Percentiles rank a stretch among this genome's conserved stretches.
Evolutionary conservation across 30 jellyfish, hydroid and myxozoan genomes (phyloP).

Genomic region (Phacellophora camtschatica): DNA sequence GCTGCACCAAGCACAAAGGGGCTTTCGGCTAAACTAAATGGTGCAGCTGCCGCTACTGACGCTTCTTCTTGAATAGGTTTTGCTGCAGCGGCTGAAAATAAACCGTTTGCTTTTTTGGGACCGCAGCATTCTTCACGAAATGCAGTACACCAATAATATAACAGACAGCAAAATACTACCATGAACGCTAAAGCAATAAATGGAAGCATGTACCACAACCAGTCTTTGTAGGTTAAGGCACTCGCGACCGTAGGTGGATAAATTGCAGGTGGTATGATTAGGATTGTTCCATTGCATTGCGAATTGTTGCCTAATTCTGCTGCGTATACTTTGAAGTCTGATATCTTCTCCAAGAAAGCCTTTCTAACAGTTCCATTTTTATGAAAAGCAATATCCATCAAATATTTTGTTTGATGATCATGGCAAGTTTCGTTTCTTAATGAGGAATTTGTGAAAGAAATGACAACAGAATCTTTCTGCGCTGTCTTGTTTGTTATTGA

Average conservation of each 20-base stretch:
- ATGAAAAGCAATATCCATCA: slow-evolving; percentile 2
- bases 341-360: background rate
- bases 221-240: slow-evolving; percentile 47
- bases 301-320: slow-evolving; percentile 13
- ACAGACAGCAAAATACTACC: slow-evolving; percentile 33
- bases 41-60: background rate
- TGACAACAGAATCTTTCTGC: background rate
- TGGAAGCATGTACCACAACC: slow-evolving; percentile 67
- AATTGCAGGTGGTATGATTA: slow-evolving; percentile 2
- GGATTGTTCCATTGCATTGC: slow-evolving; percentile 25
- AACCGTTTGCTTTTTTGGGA: slow-evolving; percentile 23
- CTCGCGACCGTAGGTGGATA: slow-evolving; percentile 1
- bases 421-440: slow-evolving; percentile 34
- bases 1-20: background rate
- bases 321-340: slow-evolving; percentile 10
- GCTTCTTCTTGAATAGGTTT: slow-evolving; percentile 20
- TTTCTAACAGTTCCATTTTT: slow-evolving; percentile 12
- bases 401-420: background rate
- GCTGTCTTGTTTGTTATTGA: background rate
- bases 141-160: slow-evolving; percentile 65
- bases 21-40: background rate
- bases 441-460: slow-evolving; percentile 14
- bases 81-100: slow-evolving; percentile 51
- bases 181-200: slow-evolving; percentile 49
- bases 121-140: slow-evolving; percentile 60